These are phyloP conservation scores for Corella eumyota DNA, from an alignment of 23 tunicate genomes.

Conservation along the genomic window DNA sequence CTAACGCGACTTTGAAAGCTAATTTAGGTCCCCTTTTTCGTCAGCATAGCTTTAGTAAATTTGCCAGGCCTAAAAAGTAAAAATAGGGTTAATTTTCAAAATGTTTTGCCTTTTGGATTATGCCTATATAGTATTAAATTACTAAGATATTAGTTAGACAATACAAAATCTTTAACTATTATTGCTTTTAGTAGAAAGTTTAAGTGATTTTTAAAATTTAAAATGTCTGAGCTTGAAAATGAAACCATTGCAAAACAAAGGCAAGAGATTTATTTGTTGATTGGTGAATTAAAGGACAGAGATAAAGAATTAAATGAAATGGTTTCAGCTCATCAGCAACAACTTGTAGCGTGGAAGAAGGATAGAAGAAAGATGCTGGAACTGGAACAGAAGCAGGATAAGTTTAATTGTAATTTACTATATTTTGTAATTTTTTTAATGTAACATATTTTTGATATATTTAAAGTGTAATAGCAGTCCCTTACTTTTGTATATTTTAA, in stretches of 20 bases:
- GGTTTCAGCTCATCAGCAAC: slow-evolving; percentile 85
- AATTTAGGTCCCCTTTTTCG: too few species aligned
- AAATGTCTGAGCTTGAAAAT: slow-evolving; percentile 36
- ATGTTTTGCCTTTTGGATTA: too few species aligned
- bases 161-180: too few species aligned
- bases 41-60: too few species aligned
- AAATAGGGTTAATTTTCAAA: too few species aligned
- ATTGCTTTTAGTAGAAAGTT: too few species aligned
- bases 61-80: too few species aligned
- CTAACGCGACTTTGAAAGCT: too few species aligned
- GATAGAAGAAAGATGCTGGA: slow-evolving; percentile 37
- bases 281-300: slow-evolving; percentile 74
- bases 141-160: too few species aligned
- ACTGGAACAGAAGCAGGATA: slow-evolving; percentile 46
- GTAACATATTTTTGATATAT: neutral
- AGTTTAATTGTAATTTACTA: slow-evolving; percentile 31
- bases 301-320: slow-evolving; percentile 72
- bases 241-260: slow-evolving; percentile 70
- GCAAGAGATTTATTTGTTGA: slow-evolving; percentile 53
- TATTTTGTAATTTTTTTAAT: too few species aligned
- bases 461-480: neutral
- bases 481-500: neutral
- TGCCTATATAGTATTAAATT: too few species aligned
- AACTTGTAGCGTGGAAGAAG: slow-evolving; percentile 72
- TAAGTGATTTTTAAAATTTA: too few species aligned